A percentile compares a stretch with the other conserved stretches of the same genome.
phyloP scores from a whole-genome alignment of 2,797 vertebrate genomes.

The Allobates femoralis region DNA sequence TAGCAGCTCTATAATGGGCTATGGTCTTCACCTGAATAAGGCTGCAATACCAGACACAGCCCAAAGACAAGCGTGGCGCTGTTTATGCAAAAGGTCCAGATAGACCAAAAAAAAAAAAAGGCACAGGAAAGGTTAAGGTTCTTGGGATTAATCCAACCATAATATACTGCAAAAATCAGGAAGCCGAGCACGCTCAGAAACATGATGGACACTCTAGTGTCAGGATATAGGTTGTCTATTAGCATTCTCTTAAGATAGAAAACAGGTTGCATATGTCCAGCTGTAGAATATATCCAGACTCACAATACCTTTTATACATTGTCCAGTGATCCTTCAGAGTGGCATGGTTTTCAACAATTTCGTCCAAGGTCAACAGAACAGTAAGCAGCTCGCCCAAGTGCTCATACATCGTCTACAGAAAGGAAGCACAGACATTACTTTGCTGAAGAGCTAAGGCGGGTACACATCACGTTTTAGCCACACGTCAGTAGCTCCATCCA shows the following conservation, averaged over 20 bases:
- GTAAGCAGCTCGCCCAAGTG: constrained; percentile 93
- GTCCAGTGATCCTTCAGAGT: constrained; percentile 97
- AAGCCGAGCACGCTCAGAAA: not conserved
- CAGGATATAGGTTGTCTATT: not conserved
- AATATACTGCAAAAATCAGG: not conserved
- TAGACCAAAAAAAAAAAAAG: not conserved
- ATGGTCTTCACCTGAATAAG: too few species aligned
- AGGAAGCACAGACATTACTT: constrained; percentile 32
- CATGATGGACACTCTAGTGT: not conserved
- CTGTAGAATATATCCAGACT: not conserved
- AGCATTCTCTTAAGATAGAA: not conserved
- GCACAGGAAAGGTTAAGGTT: not conserved
- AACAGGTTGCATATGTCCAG: too few species aligned
- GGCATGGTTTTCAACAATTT: constrained; percentile 94
- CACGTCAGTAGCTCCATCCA: too few species aligned
- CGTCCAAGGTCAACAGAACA: constrained; percentile 92
- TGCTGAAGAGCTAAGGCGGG: not conserved
- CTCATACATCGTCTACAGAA: constrained; percentile 89
- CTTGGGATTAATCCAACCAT: not conserved
- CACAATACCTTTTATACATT: constrained; percentile 95
- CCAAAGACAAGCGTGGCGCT: too few species aligned
- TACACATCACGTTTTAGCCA: too few species aligned
- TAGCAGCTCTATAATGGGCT: too few species aligned
- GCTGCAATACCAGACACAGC: too few species aligned
- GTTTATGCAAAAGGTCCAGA: not conserved